These are phyloP conservation scores for Talpa occidentalis DNA, from an alignment of 2,113 vertebrate genomes.

Conservation along the genomic window DNA sequence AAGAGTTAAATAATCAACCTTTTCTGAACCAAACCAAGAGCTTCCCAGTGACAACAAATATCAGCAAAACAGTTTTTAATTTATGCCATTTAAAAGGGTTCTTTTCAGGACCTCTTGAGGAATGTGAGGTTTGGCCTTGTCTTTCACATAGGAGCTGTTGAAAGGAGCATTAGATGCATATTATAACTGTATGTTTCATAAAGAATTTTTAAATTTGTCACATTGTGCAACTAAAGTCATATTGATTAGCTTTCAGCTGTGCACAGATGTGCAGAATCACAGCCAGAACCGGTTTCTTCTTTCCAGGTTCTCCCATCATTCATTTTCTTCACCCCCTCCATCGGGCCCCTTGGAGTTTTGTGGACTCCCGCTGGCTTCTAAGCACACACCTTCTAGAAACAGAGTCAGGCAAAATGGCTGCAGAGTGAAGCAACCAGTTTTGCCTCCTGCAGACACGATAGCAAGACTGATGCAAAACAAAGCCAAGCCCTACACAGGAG, in stretches of 20 bases:
- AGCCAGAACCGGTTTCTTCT: not conserved
- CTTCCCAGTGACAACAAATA: slow-evolving; percentile 59
- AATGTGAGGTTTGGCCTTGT: slow-evolving; percentile 57
- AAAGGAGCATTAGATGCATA: not conserved
- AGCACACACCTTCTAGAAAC: not conserved
- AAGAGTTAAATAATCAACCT: slow-evolving; percentile 37
- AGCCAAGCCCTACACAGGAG: too few relatives aligned
- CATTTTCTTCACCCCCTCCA: not conserved
- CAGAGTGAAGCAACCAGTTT: too few relatives aligned
- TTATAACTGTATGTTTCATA: slow-evolving; percentile 11
- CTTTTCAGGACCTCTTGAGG: slow-evolving; percentile 43
- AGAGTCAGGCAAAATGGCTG: too few relatives aligned
- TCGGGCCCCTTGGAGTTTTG: not conserved
- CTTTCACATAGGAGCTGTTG: slow-evolving; percentile 45
- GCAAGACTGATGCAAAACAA: too few relatives aligned
- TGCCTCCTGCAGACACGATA: too few relatives aligned
- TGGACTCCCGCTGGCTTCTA: not conserved
- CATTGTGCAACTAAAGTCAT: not conserved
- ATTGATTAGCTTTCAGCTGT: not conserved
- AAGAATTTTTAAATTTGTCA: slow-evolving; percentile 36
- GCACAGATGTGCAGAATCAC: accelerated
- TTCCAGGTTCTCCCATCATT: not conserved
- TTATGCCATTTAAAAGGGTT: slow-evolving; percentile 45
- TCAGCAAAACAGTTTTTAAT: slow-evolving; percentile 65
- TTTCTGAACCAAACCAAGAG: not conserved